These are phyloP conservation scores for Hippocampus mohnikei DNA, from an alignment of 2,113 vertebrate genomes.

Conservation along the genomic window DNA sequence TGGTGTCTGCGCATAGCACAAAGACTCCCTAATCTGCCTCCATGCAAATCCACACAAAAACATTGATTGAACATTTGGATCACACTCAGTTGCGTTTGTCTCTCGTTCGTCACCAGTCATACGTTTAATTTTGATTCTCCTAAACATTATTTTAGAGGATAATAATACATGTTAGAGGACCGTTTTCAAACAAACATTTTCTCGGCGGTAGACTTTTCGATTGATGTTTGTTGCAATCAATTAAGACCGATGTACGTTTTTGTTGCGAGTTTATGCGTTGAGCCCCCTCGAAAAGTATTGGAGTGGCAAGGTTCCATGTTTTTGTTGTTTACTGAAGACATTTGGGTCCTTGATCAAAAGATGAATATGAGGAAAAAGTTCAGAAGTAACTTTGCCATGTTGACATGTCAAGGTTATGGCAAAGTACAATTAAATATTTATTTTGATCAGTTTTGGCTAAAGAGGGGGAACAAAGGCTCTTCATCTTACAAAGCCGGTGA, in stretches of 20 bases:
- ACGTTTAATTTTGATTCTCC: neutral
- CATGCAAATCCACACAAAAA: constrained; percentile 20
- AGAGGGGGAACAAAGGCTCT: too few relatives aligned
- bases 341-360: too few relatives aligned
- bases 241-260: neutral
- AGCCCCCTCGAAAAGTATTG: too few relatives aligned
- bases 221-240: neutral
- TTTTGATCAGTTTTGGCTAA: too few relatives aligned
- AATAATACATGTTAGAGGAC: neutral
- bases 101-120: neutral
- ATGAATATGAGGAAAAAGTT: too few relatives aligned
- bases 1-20: constrained; percentile 35
- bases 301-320: too few relatives aligned
- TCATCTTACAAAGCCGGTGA: too few relatives aligned
- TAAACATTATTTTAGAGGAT: neutral
- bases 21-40: constrained; percentile 27
- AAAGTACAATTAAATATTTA: too few relatives aligned
- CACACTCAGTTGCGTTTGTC: neutral
- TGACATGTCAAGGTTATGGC: too few relatives aligned
- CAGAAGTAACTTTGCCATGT: too few relatives aligned
- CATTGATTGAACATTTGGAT: neutral
- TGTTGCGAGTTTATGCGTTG: too few relatives aligned
- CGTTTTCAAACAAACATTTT: neutral
- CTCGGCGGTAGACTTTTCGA: neutral
- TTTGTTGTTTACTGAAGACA: too few relatives aligned